Evolutionary conservation across 2,797 vertebrate genomes (phyloP), one percentile per base, ranked within the genome.

Genomic region (Periparus ater): DNA sequence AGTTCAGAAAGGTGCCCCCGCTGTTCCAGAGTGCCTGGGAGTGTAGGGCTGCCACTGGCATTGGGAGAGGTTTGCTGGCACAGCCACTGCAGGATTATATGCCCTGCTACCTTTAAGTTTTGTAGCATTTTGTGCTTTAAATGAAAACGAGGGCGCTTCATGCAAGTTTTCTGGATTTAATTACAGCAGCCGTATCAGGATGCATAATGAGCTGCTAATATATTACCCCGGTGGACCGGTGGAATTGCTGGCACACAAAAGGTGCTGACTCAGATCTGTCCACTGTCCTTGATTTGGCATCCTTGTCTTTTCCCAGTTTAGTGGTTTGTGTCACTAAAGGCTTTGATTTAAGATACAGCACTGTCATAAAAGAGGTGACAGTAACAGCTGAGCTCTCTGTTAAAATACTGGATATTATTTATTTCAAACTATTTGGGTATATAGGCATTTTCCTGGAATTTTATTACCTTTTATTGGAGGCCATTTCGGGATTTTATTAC

Each of bases 391-490:
- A 97, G 82, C 83, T 88, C 88, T 93, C 81, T 94, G 85, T 96
- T 96, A 92, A 96, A 91, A 93, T 91, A 76, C 81, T 90, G 54
- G 89, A 10, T 73, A 32, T 96, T 96, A 96, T 96, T 97, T 96
- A 96, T 97, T 95, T 94, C 92, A 66, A 80, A 95, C 89, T 94
- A 61, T 90, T 96, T 91, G 85, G 36, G 65, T 95, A 91, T 76
- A 94, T 83, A 91, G 94, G 71, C 85, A 61, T 94, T 95, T 94
- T 85, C 92, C 81, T 93, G 62, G 71, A 84, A 85, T 93, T 96
- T 97, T 96, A 97, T 92, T 96, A 75, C 89, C 83, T 95, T 94
- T 96, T 96, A 96, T 93, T 95, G 86, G 91, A 95, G 89, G 91
- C 95, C 89, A 83, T 96, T 96, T 95, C 77, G 79, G 40, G 44